phyloP scores from a whole-genome alignment of 2,888 invertebrate species.

The Hirtodrosophila confusa region DNA sequence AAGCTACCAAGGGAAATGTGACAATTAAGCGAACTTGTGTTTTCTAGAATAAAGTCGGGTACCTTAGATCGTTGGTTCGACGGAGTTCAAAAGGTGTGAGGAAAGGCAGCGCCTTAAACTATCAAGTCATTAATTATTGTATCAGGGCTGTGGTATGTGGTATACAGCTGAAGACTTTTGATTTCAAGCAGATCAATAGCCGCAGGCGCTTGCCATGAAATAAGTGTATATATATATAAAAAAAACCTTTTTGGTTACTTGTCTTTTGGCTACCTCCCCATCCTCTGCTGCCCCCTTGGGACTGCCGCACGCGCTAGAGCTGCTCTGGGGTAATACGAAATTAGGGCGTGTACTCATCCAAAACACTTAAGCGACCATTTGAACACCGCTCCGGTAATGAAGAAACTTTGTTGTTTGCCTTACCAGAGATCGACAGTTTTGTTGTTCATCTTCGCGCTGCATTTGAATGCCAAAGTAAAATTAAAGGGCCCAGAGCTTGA shows the following conservation, averaged over 20 bases:
- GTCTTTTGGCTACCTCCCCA: constrained; percentile 14
- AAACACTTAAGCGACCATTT: constrained; percentile 75
- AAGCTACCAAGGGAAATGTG: no score
- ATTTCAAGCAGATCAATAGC: constrained; percentile 81
- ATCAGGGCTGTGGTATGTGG: constrained; percentile 59
- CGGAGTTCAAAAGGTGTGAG: constrained; percentile 4
- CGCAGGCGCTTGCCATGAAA: constrained; percentile 60
- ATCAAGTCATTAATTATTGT: constrained; percentile 77
- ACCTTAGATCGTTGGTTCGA: neutral
- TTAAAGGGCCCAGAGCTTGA: constrained; percentile 49
- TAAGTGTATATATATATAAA: constrained; percentile 6
- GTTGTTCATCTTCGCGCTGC: constrained; percentile 67
- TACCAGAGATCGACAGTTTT: constrained; percentile 11
- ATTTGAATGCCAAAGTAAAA: constrained; percentile 75
- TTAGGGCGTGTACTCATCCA: constrained; percentile 80
- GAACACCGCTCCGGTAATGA: constrained; percentile 58
- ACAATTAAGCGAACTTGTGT: neutral
- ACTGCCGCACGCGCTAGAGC: constrained; percentile 59
- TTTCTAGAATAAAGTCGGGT: neutral
- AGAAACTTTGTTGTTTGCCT: constrained; percentile 57
- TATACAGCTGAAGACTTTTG: constrained; percentile 79
- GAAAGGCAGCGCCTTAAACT: constrained; percentile 40
- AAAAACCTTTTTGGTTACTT: constrained; percentile 42
- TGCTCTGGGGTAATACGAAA: constrained; percentile 45
- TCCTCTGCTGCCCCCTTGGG: neutral